Evolutionary conservation across 2,888 invertebrate genomes (phyloP).

Genomic region (Iselma pallidipennis): DNA sequence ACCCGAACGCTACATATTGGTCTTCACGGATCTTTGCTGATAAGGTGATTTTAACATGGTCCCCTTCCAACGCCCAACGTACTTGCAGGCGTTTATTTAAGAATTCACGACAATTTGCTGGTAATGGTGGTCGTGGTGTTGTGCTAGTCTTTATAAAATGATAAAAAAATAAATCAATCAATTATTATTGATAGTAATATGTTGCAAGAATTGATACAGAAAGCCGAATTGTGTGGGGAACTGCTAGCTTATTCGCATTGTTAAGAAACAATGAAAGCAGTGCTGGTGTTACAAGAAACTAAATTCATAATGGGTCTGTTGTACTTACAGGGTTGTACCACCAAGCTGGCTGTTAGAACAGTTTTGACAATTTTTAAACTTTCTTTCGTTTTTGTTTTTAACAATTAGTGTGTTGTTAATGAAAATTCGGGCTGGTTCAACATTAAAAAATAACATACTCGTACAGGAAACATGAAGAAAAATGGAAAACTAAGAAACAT

Average conservation of each 20-base stretch:
- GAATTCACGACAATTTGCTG: conserved; percentile 82
- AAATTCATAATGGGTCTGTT: conserved; percentile 7
- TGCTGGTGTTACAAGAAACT: conserved; percentile 7
- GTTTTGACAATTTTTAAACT: background rate
- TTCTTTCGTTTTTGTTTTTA: too few relatives aligned
- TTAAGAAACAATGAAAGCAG: conserved; percentile 20
- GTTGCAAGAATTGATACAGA: background rate
- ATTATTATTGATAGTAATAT: background rate
- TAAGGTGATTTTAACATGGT: conserved; percentile 75
- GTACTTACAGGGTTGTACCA: conserved; percentile 92
- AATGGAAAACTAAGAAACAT: too few relatives aligned
- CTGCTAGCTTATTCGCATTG: conserved; percentile 8
- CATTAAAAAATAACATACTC: too few relatives aligned
- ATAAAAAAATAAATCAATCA: conserved; percentile 20
- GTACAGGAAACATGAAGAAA: too few relatives aligned
- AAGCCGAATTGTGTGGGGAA: too few relatives aligned
- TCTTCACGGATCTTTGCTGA: conserved; percentile 79
- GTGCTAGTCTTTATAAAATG: conserved; percentile 72
- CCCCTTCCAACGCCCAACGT: conserved; percentile 81
- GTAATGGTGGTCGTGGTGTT: conserved; percentile 67
- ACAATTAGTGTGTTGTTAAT: too few relatives aligned
- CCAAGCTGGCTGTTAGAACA: conserved; percentile 72
- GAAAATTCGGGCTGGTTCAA: too few relatives aligned
- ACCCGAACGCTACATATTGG: conserved; percentile 87
- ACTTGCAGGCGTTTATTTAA: conserved; percentile 82